Evolutionary conservation across 2,888 invertebrate genomes (phyloP), one percentile per base, ranked within the genome.

Genomic region (Diplolepis rosae): DNA sequence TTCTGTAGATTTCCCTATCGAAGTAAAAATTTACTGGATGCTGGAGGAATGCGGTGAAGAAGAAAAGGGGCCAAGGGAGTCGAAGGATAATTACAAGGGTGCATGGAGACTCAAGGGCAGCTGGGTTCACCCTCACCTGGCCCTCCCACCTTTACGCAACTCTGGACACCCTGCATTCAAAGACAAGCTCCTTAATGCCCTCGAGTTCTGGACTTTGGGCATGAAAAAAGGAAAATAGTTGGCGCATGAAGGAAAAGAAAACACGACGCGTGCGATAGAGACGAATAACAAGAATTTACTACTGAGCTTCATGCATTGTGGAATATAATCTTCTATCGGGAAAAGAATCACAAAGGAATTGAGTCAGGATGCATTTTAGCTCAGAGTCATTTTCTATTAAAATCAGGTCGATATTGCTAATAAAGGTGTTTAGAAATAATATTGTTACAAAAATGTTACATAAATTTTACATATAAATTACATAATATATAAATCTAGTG

Each of bases 111-210:
- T 70, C 66, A 69, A 76, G 72, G 72, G 77, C 83, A 83, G 83
- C 84, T 84, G 84, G 65, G 74, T 74, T 80, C 79, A 79, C 76
- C 78, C 80, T 82, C 83, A 84, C 82, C 83, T 83, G 82, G 75
- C 75, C 66, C 65, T 66, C 67, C 52, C 68, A 66, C 69, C 65
- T 69, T 71, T 67, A 45, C 71, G 69, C 71, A 66, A 71, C 67
- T 69, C 67, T 77, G 73, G 70, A 74, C 76, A 75, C 73, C 72
- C 73, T 66, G 48, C 65, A 48, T 69, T 70, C 61, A 65, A 73
- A 75, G 76, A 78, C 77, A 80, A 54, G 18, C 54, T 32, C 18
- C 3, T 54, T 15, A 9, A 35, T 11, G 7, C 6, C n/a, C 18
- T 30, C 4, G n/a, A 5, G 7, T 52, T 30, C 52, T 52, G 7